Conservation (phyloP, 1,140 invertebrate species). For the Andrena cerasifolii region DNA sequence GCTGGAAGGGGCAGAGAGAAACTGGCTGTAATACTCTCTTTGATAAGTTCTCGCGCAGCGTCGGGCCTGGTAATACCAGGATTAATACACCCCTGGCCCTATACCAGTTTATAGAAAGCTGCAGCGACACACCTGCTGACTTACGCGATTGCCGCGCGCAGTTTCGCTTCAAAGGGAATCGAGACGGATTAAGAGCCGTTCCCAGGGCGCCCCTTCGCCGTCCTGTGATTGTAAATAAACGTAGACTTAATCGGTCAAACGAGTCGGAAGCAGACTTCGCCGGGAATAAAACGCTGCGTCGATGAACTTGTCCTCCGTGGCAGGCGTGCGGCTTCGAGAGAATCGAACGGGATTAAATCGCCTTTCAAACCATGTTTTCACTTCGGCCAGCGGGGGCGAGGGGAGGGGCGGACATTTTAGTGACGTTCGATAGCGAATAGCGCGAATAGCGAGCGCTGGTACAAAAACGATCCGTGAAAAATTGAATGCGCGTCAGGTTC, state of each 20-base stretch:
- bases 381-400: no score
- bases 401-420: not conserved
- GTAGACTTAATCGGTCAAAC: not conserved
- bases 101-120: conserved; percentile 76
- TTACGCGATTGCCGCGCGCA: conserved; percentile 18
- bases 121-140: conserved; percentile 42
- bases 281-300: not conserved
- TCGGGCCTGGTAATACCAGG: conserved; percentile 72
- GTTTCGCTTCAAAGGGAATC: conserved; percentile 13
- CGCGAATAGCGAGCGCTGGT: not conserved
- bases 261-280: no score
- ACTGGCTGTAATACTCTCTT: conserved; percentile 51
- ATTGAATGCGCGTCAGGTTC: not conserved
- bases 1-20: conserved; percentile 12
- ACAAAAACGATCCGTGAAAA: conserved; percentile 4
- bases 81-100: conserved; percentile 77
- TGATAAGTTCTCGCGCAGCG: conserved; percentile 53
- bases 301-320: not conserved
- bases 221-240: not conserved
- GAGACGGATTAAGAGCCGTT: conserved; percentile 4
- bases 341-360: conserved; percentile 1
- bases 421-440: not conserved
- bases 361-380: not conserved
- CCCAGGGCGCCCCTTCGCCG: not conserved
- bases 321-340: not conserved